Evolutionary conservation across 2,113 vertebrate species (phyloP).

Genomic region (Pelecanoides urinatrix): DNA sequence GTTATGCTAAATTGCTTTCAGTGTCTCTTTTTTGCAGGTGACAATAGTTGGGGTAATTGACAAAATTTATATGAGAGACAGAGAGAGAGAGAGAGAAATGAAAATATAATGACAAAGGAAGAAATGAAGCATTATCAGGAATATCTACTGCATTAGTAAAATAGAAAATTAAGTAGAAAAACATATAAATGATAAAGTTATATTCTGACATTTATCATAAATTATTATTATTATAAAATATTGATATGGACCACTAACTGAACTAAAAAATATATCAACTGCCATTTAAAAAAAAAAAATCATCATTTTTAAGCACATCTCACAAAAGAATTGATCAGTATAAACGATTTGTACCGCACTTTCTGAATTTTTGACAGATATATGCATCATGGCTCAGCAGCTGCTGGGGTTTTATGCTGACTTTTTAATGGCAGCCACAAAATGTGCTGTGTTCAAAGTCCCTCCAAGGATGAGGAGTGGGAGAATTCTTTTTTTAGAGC

Average conservation of each 20-base stretch:
- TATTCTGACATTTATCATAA: background rate
- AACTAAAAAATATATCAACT: background rate
- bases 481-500: background rate
- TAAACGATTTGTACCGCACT: background rate
- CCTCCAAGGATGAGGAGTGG: background rate
- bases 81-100: background rate
- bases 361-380: background rate
- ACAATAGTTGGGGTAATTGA: background rate
- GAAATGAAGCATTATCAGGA: background rate
- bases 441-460: background rate
- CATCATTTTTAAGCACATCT: background rate
- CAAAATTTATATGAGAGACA: background rate
- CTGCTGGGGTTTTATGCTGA: background rate
- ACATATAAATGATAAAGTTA: background rate
- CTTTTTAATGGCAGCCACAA: background rate
- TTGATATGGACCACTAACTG: background rate
- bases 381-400: background rate
- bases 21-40: background rate
- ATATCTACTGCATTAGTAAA: background rate
- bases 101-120: background rate
- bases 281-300: background rate
- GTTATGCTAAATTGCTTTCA: background rate
- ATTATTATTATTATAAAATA: background rate
- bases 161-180: background rate
- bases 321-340: background rate